Evolutionary conservation across 1,140 invertebrate species (phyloP), one percentile per base, ranked within the genome.

Genomic region (Drosophila navojoa): DNA sequence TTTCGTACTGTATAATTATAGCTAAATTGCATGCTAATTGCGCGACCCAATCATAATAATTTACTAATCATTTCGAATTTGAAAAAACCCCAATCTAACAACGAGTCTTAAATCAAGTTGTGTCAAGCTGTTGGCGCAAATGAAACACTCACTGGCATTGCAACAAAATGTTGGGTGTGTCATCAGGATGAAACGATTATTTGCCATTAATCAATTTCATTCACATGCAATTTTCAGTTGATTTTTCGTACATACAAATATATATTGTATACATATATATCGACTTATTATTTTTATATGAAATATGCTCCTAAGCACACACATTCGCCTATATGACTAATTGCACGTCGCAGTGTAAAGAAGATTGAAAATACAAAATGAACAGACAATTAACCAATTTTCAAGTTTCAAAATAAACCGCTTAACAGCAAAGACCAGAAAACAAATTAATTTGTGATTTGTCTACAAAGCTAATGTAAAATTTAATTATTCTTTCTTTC

Each of bases 401-500:
- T 45, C 22, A 27, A 27, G 15, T 38, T 42, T 53, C 29, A 44
- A 19, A 32, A 19, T 13, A 54, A 15, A 42, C 50, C 58, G 62
- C 54, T 69, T 61, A 54, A 68, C 16, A 44, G 55, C 50, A 71
- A 44, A 15, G 27, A 29, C 42, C 5, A 0, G 13, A 44, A 44
- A 71, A 27, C n/a, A 45, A 72, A 54, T 73, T 69, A 66, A 69
- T 54, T 64, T 58, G 67, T 38, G 67, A 61, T 68, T 72, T 68
- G 54, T 72, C 22, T 60, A 67, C 49, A 45, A 72, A 72, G 73
- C 79, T 89, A 86, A 87, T 87, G 49, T 60, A 32, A 74, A 74
- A 84, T 89, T 82, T 77, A 84, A 84, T 89, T 87, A 76, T 87
- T 89, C 53, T 87, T 89, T 89, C 84, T 87, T 87, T 84, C 63